A percentile compares a stretch with the other conserved stretches of the same genome.
phyloP scores from a whole-genome alignment of 2,113 vertebrate species.

The Pomatostomus ruficeps region DNA sequence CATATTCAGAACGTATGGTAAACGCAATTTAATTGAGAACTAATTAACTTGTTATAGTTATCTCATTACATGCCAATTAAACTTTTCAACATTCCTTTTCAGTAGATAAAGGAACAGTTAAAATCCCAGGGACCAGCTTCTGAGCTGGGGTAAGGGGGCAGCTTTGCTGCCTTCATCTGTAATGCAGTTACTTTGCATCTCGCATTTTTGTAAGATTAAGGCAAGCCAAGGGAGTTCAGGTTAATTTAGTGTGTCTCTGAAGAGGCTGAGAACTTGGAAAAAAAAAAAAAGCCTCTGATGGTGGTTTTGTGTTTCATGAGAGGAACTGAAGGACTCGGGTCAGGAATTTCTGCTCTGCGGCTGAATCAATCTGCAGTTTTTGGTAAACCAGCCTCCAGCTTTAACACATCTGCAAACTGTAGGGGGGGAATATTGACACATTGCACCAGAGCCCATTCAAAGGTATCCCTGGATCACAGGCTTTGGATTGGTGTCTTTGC shows the following conservation, averaged over 20 bases:
- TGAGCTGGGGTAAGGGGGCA: neutral
- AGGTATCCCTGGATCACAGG: neutral
- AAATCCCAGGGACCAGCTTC: constrained; percentile 13
- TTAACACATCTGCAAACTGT: neutral
- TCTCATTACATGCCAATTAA: constrained; percentile 76
- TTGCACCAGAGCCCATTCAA: rapidly evolving
- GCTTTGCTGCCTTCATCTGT: neutral
- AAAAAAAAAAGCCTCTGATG: neutral
- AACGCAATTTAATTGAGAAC: constrained; percentile 74
- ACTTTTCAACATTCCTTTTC: constrained; percentile 70
- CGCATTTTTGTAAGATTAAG: neutral
- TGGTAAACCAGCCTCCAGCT: neutral
- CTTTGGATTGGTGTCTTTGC: neutral
- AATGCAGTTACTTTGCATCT: neutral
- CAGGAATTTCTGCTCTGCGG: neutral
- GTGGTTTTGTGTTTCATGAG: neutral
- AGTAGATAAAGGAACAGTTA: constrained; percentile 65
- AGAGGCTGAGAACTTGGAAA: neutral
- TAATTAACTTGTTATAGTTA: constrained; percentile 77
- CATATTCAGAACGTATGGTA: constrained; percentile 64
- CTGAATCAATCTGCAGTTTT: neutral
- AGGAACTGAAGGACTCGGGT: neutral
- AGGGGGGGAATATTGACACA: neutral
- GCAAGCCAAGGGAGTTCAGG: neutral
- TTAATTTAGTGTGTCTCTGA: constrained; percentile 13